phyloP scores from a whole-genome alignment of 2,113 vertebrate species.

The Gallinago jamesoni region DNA sequence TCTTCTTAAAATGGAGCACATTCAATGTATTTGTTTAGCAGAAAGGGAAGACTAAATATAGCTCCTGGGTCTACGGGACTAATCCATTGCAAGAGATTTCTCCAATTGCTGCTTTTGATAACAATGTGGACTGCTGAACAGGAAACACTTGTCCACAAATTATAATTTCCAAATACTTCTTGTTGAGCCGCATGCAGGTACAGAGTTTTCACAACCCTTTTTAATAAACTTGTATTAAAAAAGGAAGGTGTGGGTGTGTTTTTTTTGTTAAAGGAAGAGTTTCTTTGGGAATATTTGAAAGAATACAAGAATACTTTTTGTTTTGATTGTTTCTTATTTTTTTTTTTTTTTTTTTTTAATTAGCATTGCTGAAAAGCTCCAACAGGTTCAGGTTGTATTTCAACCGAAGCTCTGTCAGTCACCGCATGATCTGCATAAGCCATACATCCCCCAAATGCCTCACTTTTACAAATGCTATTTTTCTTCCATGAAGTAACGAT shows the following conservation, averaged over 20 bases:
- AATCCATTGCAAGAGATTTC: neutral
- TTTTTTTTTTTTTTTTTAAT: neutral
- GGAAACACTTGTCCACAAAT: neutral
- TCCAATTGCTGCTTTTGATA: neutral
- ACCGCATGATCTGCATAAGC: neutral
- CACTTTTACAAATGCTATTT: neutral
- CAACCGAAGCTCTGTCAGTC: neutral
- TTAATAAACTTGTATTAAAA: neutral
- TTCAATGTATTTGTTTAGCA: neutral
- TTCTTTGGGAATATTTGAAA: neutral
- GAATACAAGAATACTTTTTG: neutral
- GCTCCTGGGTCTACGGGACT: neutral
- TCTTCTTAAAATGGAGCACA: neutral
- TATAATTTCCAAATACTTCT: neutral
- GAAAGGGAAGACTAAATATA: neutral
- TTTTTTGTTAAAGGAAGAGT: neutral
- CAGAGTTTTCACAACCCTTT: neutral
- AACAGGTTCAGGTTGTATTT: neutral
- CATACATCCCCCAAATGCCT: neutral
- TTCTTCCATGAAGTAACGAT: neutral
- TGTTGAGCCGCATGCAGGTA: neutral
- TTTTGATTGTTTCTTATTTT: neutral
- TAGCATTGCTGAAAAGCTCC: neutral
- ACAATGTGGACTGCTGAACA: neutral
- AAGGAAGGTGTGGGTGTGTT: neutral